phyloP scores from a whole-genome alignment of 2,888 invertebrate species.

The Liodrosophila aerea region DNA sequence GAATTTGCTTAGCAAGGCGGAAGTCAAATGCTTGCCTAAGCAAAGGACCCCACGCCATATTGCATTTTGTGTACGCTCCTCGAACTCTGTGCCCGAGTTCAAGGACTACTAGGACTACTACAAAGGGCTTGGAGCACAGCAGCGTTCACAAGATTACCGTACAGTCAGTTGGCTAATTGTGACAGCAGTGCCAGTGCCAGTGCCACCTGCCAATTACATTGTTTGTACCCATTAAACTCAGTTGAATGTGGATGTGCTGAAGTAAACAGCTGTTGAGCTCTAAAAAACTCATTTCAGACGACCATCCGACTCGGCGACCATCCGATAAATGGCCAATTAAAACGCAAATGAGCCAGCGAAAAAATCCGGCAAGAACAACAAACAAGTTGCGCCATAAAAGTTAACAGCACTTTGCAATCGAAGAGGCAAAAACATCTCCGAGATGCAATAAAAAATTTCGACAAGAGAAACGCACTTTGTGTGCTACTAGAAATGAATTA shows the following conservation, averaged over 20 bases:
- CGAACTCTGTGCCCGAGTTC: constrained; percentile 22
- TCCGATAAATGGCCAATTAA: constrained; percentile 54
- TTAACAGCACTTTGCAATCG: constrained; percentile 36
- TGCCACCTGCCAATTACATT: constrained; percentile 39
- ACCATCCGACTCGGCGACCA: constrained; percentile 27
- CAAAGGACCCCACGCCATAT: constrained; percentile 21
- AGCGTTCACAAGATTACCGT: background rate
- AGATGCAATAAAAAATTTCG: constrained; percentile 14
- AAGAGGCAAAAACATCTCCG: constrained; percentile 17
- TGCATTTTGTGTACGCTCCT: constrained; percentile 12
- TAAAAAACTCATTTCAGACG: constrained; percentile 29
- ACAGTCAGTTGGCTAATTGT: constrained; percentile 13
- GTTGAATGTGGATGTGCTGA: constrained; percentile 1
- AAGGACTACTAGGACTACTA: constrained; percentile 22
- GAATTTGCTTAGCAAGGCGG: constrained; percentile 56
- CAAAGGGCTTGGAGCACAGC: constrained; percentile 4
- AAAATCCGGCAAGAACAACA: constrained; percentile 13
- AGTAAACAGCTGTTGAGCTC: constrained; percentile 25
- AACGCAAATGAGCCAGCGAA: constrained; percentile 45
- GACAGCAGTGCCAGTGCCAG: constrained; percentile 18
- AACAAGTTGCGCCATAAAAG: constrained; percentile 36
- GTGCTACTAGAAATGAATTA: too few species aligned
- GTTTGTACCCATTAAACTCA: constrained; percentile 29
- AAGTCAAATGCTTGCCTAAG: constrained; percentile 55
- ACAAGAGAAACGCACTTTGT: constrained; percentile 8